A percentile compares a stretch with the other conserved stretches of the same genome.
Conservation (phyloP, 2,888 invertebrate species). For the Calliphora vomitoria region DNA sequence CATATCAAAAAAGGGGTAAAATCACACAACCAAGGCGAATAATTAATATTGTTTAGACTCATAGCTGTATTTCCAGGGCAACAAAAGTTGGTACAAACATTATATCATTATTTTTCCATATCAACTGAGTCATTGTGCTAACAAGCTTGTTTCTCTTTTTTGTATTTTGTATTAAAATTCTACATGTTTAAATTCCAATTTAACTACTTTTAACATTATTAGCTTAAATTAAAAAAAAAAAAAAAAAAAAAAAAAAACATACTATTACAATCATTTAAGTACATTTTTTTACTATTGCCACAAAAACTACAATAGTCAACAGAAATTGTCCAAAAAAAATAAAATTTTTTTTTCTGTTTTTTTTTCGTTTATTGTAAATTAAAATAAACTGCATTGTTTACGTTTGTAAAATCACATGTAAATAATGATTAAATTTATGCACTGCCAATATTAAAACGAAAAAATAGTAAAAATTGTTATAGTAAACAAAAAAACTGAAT, state of each 20-base stretch:
- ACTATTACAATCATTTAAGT: neutral
- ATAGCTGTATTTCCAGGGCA: too few relatives aligned
- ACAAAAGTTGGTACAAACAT: too few relatives aligned
- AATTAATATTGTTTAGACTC: too few relatives aligned
- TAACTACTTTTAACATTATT: neutral
- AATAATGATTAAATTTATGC: conserved; percentile 62
- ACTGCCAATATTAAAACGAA: conserved; percentile 45
- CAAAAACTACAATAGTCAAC: conserved; percentile 34
- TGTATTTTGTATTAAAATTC: neutral
- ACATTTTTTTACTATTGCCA: conserved; percentile 1
- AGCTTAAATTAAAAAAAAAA: conserved; percentile 12
- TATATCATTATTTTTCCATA: too few relatives aligned
- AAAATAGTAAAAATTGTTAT: conserved; percentile 32
- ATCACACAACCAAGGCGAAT: too few relatives aligned
- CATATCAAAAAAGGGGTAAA: too few relatives aligned
- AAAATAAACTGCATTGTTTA: conserved; percentile 70
- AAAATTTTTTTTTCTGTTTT: neutral
- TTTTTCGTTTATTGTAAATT: conserved; percentile 28
- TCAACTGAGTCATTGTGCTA: neutral
- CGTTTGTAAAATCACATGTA: conserved; percentile 72
- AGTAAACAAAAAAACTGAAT: conserved; percentile 46
- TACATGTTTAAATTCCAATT: neutral
- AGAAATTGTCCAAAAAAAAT: conserved; percentile 18
- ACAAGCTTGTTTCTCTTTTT: neutral
- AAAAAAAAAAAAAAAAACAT: conserved; percentile 4